phyloP scores from a whole-genome alignment of 2,888 invertebrate species.

The Agrotis clavis region DNA sequence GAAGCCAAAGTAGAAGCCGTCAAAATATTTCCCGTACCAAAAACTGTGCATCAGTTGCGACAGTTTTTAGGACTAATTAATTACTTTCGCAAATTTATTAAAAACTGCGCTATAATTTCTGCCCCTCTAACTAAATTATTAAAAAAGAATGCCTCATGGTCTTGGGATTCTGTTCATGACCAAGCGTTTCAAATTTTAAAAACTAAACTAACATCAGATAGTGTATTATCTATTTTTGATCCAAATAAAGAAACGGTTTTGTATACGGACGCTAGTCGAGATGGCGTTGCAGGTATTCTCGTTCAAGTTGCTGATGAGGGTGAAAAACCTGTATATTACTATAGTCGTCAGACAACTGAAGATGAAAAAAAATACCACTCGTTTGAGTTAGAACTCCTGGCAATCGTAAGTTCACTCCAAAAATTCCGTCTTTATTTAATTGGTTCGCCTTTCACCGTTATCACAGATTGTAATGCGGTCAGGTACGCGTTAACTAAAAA shows the following conservation, averaged over 20 bases:
- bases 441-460: too few species aligned
- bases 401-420: too few species aligned
- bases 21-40: constrained; percentile 8
- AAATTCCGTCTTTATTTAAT: too few species aligned
- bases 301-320: too few species aligned
- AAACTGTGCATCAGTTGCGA: constrained; percentile 12
- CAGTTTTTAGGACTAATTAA: constrained; percentile 9
- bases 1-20: constrained; percentile 7
- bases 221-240: constrained; percentile 2
- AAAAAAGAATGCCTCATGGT: constrained; percentile 1
- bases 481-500: too few species aligned
- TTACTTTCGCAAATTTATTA: constrained; percentile 16
- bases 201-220: constrained; percentile 5
- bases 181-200: constrained; percentile 9
- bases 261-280: too few species aligned
- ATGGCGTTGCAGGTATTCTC: too few species aligned
- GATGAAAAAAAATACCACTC: too few species aligned
- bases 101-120: constrained; percentile 2
- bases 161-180: neutral
- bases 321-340: too few species aligned
- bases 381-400: too few species aligned
- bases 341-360: too few species aligned
- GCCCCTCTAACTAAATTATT: constrained; percentile 5
- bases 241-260: neutral
- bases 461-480: too few species aligned